Evolutionary conservation across 2,888 invertebrate genomes (phyloP).

Genomic region (Nyleta sp.): DNA sequence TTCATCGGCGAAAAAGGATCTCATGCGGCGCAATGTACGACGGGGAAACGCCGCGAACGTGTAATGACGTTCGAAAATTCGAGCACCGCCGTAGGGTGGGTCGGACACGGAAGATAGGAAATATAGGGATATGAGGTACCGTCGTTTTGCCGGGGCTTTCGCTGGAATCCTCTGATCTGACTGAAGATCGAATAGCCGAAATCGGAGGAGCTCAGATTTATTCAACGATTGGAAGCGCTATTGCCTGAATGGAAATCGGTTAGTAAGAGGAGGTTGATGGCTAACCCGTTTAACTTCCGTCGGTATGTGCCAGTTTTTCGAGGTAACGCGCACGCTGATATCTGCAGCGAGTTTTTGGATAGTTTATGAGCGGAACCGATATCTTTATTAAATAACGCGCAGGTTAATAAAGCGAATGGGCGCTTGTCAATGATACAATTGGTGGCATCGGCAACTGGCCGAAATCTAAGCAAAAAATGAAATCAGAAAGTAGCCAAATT

Average conservation of each 20-base stretch:
- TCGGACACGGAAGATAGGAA: slow-evolving; percentile 58
- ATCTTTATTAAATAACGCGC: slow-evolving; percentile 34
- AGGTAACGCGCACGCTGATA: background rate
- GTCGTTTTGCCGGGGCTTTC: slow-evolving; percentile 58
- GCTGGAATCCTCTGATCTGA: slow-evolving; percentile 58
- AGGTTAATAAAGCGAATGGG: too few relatives aligned
- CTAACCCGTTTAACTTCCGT: slow-evolving; percentile 52
- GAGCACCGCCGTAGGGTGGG: slow-evolving; percentile 57
- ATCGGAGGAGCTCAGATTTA: slow-evolving; percentile 70
- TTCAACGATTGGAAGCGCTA: slow-evolving; percentile 71
- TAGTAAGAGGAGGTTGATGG: slow-evolving; percentile 64
- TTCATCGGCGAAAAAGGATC: slow-evolving; percentile 41
- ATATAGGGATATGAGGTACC: slow-evolving; percentile 61
- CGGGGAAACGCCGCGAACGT: slow-evolving; percentile 39
- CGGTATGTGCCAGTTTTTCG: slow-evolving; percentile 30
- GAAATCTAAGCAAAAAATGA: slow-evolving; percentile 7
- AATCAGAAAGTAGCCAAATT: slow-evolving; percentile 26
- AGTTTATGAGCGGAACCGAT: slow-evolving; percentile 21
- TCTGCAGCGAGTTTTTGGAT: slow-evolving; percentile 4
- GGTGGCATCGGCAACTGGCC: background rate
- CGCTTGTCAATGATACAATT: too few relatives aligned
- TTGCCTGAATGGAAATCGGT: slow-evolving; percentile 70
- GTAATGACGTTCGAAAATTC: slow-evolving; percentile 59
- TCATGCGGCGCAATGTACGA: slow-evolving; percentile 25
- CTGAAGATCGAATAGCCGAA: slow-evolving; percentile 60